Conservation (phyloP, 2,888 invertebrate species). For the Myopa tessellatipennis region DNA sequence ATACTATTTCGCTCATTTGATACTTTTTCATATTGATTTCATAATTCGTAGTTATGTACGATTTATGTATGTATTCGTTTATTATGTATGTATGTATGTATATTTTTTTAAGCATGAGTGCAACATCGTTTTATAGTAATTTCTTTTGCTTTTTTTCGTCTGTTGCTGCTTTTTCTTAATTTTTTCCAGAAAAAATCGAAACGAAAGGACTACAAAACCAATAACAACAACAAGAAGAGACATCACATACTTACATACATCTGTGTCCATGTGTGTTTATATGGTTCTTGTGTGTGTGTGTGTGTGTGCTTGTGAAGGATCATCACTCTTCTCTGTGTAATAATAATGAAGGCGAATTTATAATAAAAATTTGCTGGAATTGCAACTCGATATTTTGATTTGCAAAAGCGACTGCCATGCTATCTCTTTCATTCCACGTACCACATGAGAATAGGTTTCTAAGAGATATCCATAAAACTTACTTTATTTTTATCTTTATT, state of each 20-base stretch:
- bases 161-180: neutral
- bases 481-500: too few species aligned
- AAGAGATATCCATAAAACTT: neutral
- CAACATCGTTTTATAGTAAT: neutral
- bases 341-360: constrained; percentile 6
- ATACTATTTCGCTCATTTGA: constrained; percentile 65
- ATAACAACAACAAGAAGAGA: neutral
- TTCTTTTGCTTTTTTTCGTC: neutral
- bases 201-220: neutral
- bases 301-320: constrained; percentile 3
- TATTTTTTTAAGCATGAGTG: neutral
- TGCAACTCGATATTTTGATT: constrained; percentile 41
- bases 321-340: neutral
- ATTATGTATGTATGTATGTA: neutral
- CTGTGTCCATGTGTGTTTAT: neutral
- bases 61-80: neutral
- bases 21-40: constrained; percentile 55
- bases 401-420: constrained; percentile 10
- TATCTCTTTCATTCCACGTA: neutral
- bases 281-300: neutral
- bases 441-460: constrained; percentile 1
- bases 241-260: neutral
- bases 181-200: neutral
- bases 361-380: constrained; percentile 23
- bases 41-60: constrained; percentile 25